A percentile compares a stretch with the other conserved stretches of the same genome.
Evolutionary conservation across 2,797 vertebrate species (phyloP).

Genomic region (Pygocentrus nattereri): DNA sequence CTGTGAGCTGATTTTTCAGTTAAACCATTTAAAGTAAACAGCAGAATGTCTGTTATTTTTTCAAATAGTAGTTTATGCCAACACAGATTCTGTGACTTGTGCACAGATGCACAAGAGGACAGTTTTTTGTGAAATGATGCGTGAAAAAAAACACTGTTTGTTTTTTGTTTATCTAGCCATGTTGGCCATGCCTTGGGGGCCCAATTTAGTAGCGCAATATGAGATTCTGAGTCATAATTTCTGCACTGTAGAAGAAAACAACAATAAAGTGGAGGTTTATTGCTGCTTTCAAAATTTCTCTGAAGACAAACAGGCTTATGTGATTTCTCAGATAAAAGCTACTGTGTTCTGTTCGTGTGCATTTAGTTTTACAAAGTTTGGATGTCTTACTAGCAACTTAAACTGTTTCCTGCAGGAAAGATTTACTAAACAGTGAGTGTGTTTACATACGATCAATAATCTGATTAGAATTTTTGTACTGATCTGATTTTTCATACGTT

Average conservation of each 20-base stretch:
- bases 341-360: not conserved
- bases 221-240: constrained; percentile 35
- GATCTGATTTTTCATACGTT: too few species aligned
- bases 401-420: not conserved
- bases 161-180: constrained; percentile 29
- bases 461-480: too few species aligned
- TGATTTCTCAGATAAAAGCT: not conserved
- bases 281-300: not conserved
- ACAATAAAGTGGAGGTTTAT: not conserved
- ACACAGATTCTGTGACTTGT: not conserved
- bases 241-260: constrained; percentile 13
- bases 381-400: not conserved
- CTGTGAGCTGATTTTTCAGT: not conserved
- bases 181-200: constrained; percentile 39
- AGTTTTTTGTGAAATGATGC: constrained; percentile 3
- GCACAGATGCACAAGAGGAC: not conserved
- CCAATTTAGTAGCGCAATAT: constrained; percentile 38
- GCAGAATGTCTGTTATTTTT: constrained; percentile 16
- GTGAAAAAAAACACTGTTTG: not conserved
- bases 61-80: not conserved
- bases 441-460: too few species aligned
- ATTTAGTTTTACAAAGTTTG: not conserved
- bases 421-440: not conserved
- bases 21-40: not conserved
- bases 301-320: constrained; percentile 13